These are phyloP conservation scores for Phylloscopus collybita DNA, from an alignment of 2,797 vertebrate genomes.

Conservation along the genomic window DNA sequence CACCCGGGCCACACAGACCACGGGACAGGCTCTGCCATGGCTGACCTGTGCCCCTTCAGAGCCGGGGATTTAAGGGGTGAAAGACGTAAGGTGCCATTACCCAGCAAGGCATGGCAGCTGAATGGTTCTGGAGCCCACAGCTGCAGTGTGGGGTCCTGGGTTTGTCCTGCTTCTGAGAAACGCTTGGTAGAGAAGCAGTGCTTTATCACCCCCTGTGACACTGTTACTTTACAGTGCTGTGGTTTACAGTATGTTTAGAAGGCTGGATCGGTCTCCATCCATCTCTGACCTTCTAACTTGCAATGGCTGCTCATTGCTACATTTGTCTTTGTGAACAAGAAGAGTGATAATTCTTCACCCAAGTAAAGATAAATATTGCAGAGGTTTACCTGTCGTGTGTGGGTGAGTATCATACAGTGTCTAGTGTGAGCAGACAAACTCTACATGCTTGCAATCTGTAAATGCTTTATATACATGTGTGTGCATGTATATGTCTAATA, in stretches of 20 bases:
- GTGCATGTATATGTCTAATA: background rate
- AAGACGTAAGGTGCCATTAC: background rate
- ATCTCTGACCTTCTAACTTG: constrained; percentile 34
- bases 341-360: constrained; percentile 49
- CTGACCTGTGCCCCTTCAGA: background rate
- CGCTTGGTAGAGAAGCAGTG: background rate
- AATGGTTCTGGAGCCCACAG: background rate
- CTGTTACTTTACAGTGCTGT: background rate
- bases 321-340: constrained; percentile 61
- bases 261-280: constrained; percentile 16
- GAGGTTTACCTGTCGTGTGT: background rate
- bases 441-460: accelerated
- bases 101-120: background rate
- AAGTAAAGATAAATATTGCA: constrained; percentile 40
- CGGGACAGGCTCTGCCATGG: background rate
- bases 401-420: background rate
- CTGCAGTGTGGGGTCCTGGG: background rate
- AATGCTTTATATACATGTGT: background rate
- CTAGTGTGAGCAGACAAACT: background rate
- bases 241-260: constrained; percentile 15
- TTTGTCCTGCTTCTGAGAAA: background rate
- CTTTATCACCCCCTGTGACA: constrained; percentile 2
- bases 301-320: background rate
- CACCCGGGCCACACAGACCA: background rate
- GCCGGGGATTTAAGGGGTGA: background rate